phyloP scores from a whole-genome alignment of 2,888 invertebrate genomes.

The Leptogaster cylindrica region DNA sequence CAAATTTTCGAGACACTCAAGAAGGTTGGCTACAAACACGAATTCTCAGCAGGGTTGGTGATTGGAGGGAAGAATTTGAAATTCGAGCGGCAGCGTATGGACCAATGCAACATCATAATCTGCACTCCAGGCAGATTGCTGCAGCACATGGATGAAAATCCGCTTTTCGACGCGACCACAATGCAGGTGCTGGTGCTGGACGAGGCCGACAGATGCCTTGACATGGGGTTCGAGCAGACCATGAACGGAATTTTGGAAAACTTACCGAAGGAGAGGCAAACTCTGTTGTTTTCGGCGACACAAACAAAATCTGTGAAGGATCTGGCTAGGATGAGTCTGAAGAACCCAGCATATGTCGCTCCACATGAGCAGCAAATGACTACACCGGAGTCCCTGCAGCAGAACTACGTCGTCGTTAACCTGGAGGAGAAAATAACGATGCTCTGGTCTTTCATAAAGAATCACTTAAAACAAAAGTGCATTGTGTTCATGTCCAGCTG shows the following conservation, averaged over 20 bases:
- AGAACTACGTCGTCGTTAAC: slow-evolving; percentile 90
- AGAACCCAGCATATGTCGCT: slow-evolving; percentile 88
- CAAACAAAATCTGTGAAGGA: slow-evolving; percentile 97
- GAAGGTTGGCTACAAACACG: slow-evolving; percentile 86
- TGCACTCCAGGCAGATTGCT: slow-evolving; percentile 95
- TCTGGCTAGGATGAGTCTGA: slow-evolving; percentile 87
- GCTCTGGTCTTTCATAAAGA: slow-evolving; percentile 94
- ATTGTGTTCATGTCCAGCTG: slow-evolving; percentile 95
- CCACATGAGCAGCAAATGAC: slow-evolving; percentile 85
- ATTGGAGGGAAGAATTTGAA: slow-evolving; percentile 94
- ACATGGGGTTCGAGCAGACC: slow-evolving; percentile 91
- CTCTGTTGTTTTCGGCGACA: slow-evolving; percentile 98
- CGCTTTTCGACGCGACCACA: slow-evolving; percentile 77
- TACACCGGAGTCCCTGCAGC: slow-evolving; percentile 85
- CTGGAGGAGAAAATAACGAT: slow-evolving; percentile 90
- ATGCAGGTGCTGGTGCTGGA: slow-evolving; percentile 78
- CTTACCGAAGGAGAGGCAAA: slow-evolving; percentile 85
- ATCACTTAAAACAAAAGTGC: slow-evolving; percentile 88
- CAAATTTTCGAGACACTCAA: slow-evolving; percentile 94
- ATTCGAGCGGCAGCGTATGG: slow-evolving; percentile 88
- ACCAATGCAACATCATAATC: slow-evolving; percentile 91
- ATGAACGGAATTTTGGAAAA: slow-evolving; percentile 96
- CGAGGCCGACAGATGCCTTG: slow-evolving; percentile 96
- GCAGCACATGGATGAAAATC: slow-evolving; percentile 98
- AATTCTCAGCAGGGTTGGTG: slow-evolving; percentile 93